These are phyloP conservation scores for Volucella zonaria DNA, from an alignment of 2,888 invertebrate species.

Conservation along the genomic window DNA sequence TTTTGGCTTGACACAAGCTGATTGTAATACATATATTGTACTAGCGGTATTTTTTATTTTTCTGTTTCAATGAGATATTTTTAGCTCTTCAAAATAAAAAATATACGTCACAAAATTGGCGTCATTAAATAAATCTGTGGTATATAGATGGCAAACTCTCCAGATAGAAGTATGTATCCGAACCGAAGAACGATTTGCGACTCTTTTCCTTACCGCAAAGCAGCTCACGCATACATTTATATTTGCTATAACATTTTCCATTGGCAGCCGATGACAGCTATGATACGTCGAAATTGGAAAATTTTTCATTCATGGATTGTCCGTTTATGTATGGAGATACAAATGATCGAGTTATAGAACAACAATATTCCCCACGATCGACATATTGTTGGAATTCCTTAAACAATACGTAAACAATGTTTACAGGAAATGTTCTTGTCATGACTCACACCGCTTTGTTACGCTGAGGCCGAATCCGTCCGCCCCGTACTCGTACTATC, in stretches of 20 bases:
- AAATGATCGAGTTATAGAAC: slow-evolving; percentile 42
- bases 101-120: no score
- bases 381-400: slow-evolving; percentile 49
- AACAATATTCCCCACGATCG: slow-evolving; percentile 63
- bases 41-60: no score
- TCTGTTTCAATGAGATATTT: no score
- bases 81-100: no score
- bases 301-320: slow-evolving; percentile 5
- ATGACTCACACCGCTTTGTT: slow-evolving; percentile 49
- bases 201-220: no score
- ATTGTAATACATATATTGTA: no score
- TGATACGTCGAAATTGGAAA: neutral
- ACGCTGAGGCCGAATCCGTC: slow-evolving; percentile 24
- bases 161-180: no score
- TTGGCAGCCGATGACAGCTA: neutral
- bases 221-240: no score
- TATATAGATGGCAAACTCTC: no score
- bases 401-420: slow-evolving; percentile 1
- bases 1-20: no score
- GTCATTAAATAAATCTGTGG: no score
- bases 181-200: no score
- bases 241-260: neutral
- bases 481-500: neutral
- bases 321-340: slow-evolving; percentile 7
- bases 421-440: slow-evolving; percentile 48